phyloP scores from a whole-genome alignment of 2,888 invertebrate genomes.

The Oasisia sp. region DNA sequence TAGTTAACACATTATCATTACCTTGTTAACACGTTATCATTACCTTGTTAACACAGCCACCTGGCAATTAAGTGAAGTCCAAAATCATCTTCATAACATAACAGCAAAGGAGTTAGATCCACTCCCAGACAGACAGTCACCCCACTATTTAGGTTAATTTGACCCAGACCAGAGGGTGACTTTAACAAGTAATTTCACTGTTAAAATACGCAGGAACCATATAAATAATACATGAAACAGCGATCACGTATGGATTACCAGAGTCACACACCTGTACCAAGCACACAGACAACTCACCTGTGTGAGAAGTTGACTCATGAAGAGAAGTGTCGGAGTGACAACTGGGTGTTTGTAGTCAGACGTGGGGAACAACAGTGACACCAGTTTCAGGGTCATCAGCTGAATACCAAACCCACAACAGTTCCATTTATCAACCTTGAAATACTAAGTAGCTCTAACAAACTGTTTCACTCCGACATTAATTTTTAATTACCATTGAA shows the following conservation, averaged over 20 bases:
- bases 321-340: constrained; percentile 82
- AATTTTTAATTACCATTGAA: not conserved
- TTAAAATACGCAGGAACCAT: not conserved
- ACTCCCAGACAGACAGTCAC: too few relatives aligned
- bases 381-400: constrained; percentile 83
- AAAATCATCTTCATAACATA: too few relatives aligned
- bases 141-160: too few relatives aligned
- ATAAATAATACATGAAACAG: not conserved
- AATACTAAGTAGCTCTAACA: not conserved
- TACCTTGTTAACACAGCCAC: too few relatives aligned
- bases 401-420: constrained; percentile 51
- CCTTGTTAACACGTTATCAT: too few relatives aligned
- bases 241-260: not conserved
- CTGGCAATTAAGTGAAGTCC: too few relatives aligned
- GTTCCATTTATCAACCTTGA: not conserved
- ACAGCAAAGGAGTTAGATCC: too few relatives aligned
- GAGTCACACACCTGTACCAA: not conserved
- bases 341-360: constrained; percentile 91
- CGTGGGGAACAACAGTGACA: constrained; percentile 84
- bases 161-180: too few relatives aligned
- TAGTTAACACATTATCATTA: too few relatives aligned
- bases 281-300: constrained; percentile 56
- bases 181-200: too few relatives aligned
- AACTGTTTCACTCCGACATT: not conserved
- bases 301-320: constrained; percentile 81